Conservation (phyloP, 2,888 invertebrate species). For the Mesoligia furuncula region DNA sequence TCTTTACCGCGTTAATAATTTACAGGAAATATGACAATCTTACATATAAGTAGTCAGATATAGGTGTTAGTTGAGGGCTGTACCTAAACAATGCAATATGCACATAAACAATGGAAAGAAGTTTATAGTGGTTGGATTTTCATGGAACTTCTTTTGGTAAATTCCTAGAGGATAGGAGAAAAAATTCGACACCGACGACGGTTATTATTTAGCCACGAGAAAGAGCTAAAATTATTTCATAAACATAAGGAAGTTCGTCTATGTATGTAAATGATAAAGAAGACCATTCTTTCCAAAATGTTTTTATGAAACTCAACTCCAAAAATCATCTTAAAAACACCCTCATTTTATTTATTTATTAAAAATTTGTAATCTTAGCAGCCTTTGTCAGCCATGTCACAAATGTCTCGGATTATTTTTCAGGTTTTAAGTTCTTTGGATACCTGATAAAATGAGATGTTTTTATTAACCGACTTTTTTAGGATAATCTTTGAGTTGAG, state of each 20-base stretch:
- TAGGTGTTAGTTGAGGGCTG: not conserved
- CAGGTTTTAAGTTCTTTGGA: not conserved
- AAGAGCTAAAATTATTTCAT: no score
- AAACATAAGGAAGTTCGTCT: no score
- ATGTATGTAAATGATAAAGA: no score
- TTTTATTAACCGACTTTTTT: no score
- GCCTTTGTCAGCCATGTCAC: not conserved
- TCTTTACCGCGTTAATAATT: not conserved
- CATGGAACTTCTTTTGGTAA: not conserved
- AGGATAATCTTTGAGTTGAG: not conserved
- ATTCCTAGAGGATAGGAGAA: not conserved
- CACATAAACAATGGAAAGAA: not conserved
- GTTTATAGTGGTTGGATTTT: not conserved
- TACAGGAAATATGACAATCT: conserved; percentile 6
- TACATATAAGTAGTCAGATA: no score
- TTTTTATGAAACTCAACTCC: not conserved
- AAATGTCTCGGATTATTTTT: not conserved
- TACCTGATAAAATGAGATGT: not conserved
- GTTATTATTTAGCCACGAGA: no score
- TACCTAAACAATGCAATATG: not conserved
- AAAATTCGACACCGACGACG: no score
- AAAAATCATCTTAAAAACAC: not conserved
- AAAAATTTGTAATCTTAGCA: not conserved
- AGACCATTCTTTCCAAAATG: no score
- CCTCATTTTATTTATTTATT: not conserved